phyloP scores from a whole-genome alignment of 2,797 vertebrate species.

The Hippoglossus hippoglossus region DNA sequence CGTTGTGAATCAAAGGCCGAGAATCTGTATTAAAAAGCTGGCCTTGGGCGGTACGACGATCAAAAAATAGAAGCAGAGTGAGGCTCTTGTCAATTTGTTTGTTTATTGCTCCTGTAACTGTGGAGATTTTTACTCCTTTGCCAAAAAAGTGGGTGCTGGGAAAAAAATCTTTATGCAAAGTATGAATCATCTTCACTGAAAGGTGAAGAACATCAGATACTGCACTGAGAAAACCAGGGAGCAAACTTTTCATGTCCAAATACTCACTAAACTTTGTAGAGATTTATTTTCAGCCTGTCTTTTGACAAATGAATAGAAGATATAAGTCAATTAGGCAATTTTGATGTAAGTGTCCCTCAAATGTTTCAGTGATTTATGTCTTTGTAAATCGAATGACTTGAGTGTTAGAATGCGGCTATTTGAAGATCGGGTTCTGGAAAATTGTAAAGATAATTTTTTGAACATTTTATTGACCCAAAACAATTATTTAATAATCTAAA shows the following conservation, averaged over 20 bases:
- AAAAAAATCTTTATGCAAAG: slow-evolving; percentile 3
- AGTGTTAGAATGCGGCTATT: not conserved
- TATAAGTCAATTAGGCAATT: not conserved
- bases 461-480: too few species aligned
- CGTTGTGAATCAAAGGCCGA: slow-evolving; percentile 71
- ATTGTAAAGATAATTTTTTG: too few species aligned
- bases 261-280: too few species aligned
- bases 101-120: slow-evolving; percentile 47
- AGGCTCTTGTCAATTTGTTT: slow-evolving; percentile 66
- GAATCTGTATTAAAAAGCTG: slow-evolving; percentile 66
- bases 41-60: slow-evolving; percentile 70
- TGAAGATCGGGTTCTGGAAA: too few species aligned
- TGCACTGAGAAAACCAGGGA: not conserved
- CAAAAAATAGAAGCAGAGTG: slow-evolving; percentile 45
- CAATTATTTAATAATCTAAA: too few species aligned
- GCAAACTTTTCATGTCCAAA: too few species aligned
- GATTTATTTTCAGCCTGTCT: not conserved
- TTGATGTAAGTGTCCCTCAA: too few species aligned
- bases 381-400: too few species aligned
- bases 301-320: not conserved
- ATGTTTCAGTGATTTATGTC: too few species aligned
- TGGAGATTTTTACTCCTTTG: not conserved
- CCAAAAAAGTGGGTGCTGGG: not conserved
- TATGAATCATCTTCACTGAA: slow-evolving; percentile 3
- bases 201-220: not conserved